These are phyloP conservation scores for Cenopis cana DNA, from an alignment of 2,888 invertebrate species.

Conservation along the genomic window DNA sequence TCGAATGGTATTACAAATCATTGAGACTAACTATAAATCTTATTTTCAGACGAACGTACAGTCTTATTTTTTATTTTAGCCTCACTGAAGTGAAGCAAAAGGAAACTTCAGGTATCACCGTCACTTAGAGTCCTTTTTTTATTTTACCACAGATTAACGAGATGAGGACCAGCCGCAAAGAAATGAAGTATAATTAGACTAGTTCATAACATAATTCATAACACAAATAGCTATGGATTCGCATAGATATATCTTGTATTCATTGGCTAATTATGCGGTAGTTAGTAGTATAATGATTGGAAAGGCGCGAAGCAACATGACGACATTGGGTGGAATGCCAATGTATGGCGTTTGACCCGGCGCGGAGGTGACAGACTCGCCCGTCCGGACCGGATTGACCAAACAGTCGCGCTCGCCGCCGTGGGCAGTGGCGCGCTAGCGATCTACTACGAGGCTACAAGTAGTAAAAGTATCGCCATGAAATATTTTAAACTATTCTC, in stretches of 20 bases:
- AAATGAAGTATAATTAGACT: too few relatives aligned
- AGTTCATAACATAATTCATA: background rate
- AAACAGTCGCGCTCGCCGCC: background rate
- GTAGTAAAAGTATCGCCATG: background rate
- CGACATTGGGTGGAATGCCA: conserved; percentile 53
- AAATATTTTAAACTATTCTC: too few relatives aligned
- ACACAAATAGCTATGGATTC: background rate
- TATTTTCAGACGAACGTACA: too few relatives aligned
- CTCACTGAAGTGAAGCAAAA: background rate
- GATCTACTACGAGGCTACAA: background rate
- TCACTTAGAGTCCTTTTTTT: too few relatives aligned
- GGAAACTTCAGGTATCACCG: background rate
- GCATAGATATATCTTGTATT: background rate
- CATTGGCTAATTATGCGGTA: background rate
- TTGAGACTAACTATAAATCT: too few relatives aligned
- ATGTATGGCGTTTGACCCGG: conserved; percentile 40
- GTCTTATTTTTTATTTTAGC: too few relatives aligned
- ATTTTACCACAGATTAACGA: background rate
- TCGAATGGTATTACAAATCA: too few relatives aligned
- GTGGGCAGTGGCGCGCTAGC: background rate
- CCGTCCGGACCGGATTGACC: conserved; percentile 30
- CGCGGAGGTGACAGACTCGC: conserved; percentile 28
- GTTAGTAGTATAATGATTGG: conserved; percentile 32
- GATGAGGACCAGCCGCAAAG: background rate
- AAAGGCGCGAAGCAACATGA: conserved; percentile 43